A percentile compares a stretch with the other conserved stretches of the same genome.
Conservation (phyloP, 2,797 vertebrate species). For the Cossypha polioptera region DNA sequence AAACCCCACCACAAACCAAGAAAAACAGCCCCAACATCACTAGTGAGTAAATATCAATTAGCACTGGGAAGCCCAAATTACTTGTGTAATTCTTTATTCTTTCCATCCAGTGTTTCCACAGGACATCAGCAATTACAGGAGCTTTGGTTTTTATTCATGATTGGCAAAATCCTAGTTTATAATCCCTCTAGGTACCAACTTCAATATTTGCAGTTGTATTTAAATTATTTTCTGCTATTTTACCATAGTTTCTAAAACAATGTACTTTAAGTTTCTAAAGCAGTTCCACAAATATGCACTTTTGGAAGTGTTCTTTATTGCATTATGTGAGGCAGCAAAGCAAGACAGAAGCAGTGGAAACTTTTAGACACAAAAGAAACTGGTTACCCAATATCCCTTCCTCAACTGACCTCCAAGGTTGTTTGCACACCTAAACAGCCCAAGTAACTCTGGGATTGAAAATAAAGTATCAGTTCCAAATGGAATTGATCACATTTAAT, state of each 20-base stretch:
- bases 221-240: not conserved
- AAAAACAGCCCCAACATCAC: not conserved
- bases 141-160: not conserved
- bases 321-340: not conserved
- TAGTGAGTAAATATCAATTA: not conserved
- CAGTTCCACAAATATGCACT: not conserved
- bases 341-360: not conserved
- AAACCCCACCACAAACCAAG: not conserved
- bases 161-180: not conserved
- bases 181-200: not conserved
- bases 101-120: not conserved
- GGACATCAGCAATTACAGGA: not conserved
- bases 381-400: not conserved
- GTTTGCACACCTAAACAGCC: not conserved
- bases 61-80: not conserved
- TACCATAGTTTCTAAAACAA: not conserved
- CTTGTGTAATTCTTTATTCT: not conserved
- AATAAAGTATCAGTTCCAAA: not conserved
- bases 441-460: not conserved
- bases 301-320: not conserved
- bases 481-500: accelerated
- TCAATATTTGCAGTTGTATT: not conserved
- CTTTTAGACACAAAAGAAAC: not conserved
- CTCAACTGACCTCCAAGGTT: not conserved
- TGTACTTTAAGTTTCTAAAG: not conserved